A percentile compares a stretch with the other conserved stretches of the same genome.
Conservation (phyloP, 2,113 vertebrate genomes). For the Pipra filicauda region DNA sequence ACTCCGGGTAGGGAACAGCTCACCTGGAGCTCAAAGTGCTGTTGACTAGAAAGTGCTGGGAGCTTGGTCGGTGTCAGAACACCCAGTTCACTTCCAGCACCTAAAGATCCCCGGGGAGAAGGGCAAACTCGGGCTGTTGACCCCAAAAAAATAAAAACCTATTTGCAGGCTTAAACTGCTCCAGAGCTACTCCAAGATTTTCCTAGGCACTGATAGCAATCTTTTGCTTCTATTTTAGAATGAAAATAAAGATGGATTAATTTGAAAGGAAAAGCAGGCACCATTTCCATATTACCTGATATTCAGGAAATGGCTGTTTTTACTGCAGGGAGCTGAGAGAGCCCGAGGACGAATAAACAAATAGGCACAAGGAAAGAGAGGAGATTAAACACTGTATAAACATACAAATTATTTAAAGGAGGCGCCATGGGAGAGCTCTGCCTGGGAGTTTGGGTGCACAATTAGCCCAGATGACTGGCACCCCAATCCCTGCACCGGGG, state of each 20-base stretch:
- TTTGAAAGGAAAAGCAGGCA: constrained; percentile 58
- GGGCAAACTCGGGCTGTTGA: neutral
- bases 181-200: neutral
- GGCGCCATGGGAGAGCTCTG: neutral
- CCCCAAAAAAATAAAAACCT: neutral
- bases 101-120: neutral
- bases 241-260: neutral
- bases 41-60: neutral
- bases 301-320: constrained; percentile 31
- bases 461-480: constrained; percentile 11
- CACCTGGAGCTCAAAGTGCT: neutral
- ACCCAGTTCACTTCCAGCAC: neutral
- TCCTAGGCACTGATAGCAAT: neutral
- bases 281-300: constrained; percentile 42
- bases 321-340: neutral
- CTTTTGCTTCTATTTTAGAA: neutral
- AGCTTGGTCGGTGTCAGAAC: neutral
- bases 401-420: constrained; percentile 11
- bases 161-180: neutral
- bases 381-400: constrained; percentile 17
- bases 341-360: constrained; percentile 47
- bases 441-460: neutral
- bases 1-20: neutral
- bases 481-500: neutral
- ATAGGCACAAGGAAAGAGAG: neutral